A percentile compares a stretch with the other conserved stretches of the same genome.
phyloP scores from a whole-genome alignment of 2,113 vertebrate genomes.

The Carettochelys insculpta region DNA sequence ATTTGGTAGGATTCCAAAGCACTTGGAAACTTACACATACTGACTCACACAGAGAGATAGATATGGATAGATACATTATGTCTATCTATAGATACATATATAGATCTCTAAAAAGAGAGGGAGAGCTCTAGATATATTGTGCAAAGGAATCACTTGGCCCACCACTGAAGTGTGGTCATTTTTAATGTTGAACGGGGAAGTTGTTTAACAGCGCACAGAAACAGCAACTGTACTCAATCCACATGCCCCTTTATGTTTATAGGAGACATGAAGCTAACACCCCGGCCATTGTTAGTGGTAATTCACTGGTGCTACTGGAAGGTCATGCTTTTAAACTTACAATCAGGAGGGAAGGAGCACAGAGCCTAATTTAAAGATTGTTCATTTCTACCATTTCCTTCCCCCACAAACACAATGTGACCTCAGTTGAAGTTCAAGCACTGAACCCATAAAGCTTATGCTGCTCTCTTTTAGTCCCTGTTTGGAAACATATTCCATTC shows the following conservation, averaged over 20 bases:
- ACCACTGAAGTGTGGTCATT: neutral
- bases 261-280: constrained; percentile 8
- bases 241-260: neutral
- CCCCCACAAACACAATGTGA: neutral
- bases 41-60: neutral
- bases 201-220: neutral
- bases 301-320: neutral
- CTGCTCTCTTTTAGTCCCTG: constrained; percentile 33
- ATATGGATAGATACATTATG: no score
- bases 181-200: neutral
- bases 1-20: neutral
- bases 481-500: constrained; percentile 59
- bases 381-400: neutral
- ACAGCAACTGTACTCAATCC: neutral
- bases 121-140: neutral
- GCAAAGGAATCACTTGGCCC: neutral
- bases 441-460: constrained; percentile 33
- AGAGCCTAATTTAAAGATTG: neutral
- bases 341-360: neutral
- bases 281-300: neutral
- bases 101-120: neutral
- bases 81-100: neutral
- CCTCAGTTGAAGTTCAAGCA: neutral
- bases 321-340: neutral
- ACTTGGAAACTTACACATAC: neutral